These are phyloP conservation scores for Vesta saturnalis DNA, from an alignment of 2,888 invertebrate genomes.

Conservation along the genomic window DNA sequence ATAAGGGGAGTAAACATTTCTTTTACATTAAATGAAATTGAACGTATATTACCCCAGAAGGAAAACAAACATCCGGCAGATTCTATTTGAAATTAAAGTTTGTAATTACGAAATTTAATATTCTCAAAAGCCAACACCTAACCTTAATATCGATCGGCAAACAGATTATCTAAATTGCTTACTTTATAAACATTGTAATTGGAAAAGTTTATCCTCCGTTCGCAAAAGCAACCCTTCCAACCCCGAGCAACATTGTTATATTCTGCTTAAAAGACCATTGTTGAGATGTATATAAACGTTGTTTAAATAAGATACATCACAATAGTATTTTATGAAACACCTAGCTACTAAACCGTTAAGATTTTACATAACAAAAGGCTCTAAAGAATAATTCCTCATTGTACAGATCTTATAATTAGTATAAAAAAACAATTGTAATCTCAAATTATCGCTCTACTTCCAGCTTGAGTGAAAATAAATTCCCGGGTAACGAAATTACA, in stretches of 20 bases:
- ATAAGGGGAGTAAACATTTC: conserved; percentile 31
- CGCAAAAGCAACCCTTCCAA: conserved; percentile 45
- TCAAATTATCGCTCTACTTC: conserved; percentile 13
- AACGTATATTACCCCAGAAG: conserved; percentile 43
- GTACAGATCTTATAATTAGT: conserved; percentile 6
- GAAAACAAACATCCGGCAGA: conserved; percentile 50
- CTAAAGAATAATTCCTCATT: background rate
- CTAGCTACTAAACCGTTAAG: background rate
- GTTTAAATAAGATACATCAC: conserved; percentile 24
- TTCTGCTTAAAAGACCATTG: conserved; percentile 43
- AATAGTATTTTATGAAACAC: background rate
- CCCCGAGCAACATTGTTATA: conserved; percentile 36
- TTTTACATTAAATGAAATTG: conserved; percentile 35
- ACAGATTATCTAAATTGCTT: conserved; percentile 61
- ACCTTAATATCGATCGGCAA: conserved; percentile 56
- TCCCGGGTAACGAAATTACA: conserved; percentile 33
- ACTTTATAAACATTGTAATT: conserved; percentile 59
- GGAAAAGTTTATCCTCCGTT: conserved; percentile 55
- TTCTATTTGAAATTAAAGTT: conserved; percentile 51
- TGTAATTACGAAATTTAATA: conserved; percentile 54
- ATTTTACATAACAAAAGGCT: background rate
- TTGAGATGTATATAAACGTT: conserved; percentile 39
- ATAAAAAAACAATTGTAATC: conserved; percentile 19
- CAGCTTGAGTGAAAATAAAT: conserved; percentile 24
- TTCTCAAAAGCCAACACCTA: conserved; percentile 53